Evolutionary conservation across 2,888 invertebrate species (phyloP).

Genomic region (Drosophila hawaiiensis): DNA sequence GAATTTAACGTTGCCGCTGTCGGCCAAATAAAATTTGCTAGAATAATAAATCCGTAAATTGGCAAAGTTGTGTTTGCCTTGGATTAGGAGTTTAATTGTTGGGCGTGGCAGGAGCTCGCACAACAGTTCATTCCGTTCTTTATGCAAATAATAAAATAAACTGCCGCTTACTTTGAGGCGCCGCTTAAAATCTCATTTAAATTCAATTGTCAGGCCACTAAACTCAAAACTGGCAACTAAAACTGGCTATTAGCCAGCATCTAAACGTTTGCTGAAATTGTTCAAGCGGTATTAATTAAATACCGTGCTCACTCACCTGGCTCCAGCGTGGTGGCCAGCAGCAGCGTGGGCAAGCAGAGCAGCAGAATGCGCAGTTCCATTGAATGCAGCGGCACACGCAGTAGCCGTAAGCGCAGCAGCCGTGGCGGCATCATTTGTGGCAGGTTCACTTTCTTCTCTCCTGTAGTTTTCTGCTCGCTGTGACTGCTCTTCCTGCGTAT

Average conservation of each 20-base stretch:
- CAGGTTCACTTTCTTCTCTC: slow-evolving; percentile 10
- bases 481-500: slow-evolving; percentile 11
- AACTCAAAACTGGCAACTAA: slow-evolving; percentile 24
- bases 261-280: slow-evolving; percentile 30
- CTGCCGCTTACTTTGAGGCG: slow-evolving; percentile 48
- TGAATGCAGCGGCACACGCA: slow-evolving; percentile 83
- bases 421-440: slow-evolving; percentile 80
- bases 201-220: slow-evolving; percentile 69
- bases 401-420: slow-evolving; percentile 64
- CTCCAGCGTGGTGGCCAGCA: slow-evolving; percentile 85
- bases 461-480: slow-evolving; percentile 25
- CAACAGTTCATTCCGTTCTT: slow-evolving; percentile 20
- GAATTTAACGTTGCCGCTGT: slow-evolving; percentile 47
- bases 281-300: slow-evolving; percentile 59
- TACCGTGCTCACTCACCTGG: slow-evolving; percentile 83
- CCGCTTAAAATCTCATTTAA: slow-evolving; percentile 63
- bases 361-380: slow-evolving; percentile 85
- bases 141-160: slow-evolving; percentile 72
- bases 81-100: slow-evolving; percentile 48
- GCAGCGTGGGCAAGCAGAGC: slow-evolving; percentile 85
- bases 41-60: slow-evolving; percentile 79
- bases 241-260: slow-evolving; percentile 12
- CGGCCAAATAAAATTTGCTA: slow-evolving; percentile 65
- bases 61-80: slow-evolving; percentile 63
- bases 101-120: slow-evolving; percentile 11